Base-by-base conservation (phyloP, 2,113 vertebrate genomes). In the Caloenas nicobarica region DNA sequence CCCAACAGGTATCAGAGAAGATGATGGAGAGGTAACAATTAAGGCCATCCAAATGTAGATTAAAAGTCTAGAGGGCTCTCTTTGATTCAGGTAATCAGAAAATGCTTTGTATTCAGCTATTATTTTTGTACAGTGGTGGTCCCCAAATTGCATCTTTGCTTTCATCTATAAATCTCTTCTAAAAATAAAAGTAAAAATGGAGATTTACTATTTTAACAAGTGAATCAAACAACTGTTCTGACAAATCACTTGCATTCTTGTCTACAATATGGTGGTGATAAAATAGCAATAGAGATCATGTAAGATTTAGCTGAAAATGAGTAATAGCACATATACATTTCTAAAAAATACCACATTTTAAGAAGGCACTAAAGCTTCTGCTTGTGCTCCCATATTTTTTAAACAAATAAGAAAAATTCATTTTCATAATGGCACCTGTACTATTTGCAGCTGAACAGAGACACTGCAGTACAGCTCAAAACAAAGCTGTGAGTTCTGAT, bases 281-380 rank as follows among this genome's bases (percentile, higher is more conserved):
- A 93, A 96, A 95, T 40, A 97, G 72, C 94, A 93, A 95, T 8
- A 94, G 95, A 96, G 76, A 94, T 92, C 71, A 92, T 56, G 1
- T 38, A 96, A 74, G 69, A 81, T 74, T 78, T 68, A 97, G 85
- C 13, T 81, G 40, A 96, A 90, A 93, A 88, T 95, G 73, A 92
- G 44, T 91, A 95, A 92, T 23, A 97, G 86, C 95, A 97, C 96
- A 89, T 82, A 96, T 11, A 97, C 56, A 93, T 97, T 94, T 97
- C 95, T 95, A 96, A 66, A 98, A 98, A 98, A 98, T 94, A 97
- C 78, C 97, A 96, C 95, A 93, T 93, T 95, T 97, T 94, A 95
- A 98, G 91, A 98, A 98, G 98, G 98, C 98, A 98, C 98, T 98
- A 96, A 98, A 98, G 97, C 98, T 96, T 98, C 91, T 97, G 97